phyloP scores from a whole-genome alignment of 2,113 vertebrate genomes.

The Fulmarus glacialis region DNA sequence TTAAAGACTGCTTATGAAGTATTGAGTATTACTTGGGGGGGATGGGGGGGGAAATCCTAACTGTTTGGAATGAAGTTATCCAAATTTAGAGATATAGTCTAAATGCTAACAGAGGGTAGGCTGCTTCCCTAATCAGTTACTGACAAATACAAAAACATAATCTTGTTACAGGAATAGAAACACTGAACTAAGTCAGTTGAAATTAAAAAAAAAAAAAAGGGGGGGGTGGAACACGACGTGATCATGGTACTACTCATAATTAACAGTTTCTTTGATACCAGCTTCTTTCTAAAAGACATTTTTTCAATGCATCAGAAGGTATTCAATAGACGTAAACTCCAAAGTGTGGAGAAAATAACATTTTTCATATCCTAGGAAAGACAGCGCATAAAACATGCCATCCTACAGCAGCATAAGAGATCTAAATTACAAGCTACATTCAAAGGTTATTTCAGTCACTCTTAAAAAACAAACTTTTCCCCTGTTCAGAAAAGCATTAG shows the following conservation, averaged over 20 bases:
- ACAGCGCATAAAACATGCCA: constrained; percentile 51
- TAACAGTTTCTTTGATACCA: neutral
- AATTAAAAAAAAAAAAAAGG: neutral
- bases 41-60: neutral
- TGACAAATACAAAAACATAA: neutral
- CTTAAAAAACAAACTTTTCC: neutral
- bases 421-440: neutral
- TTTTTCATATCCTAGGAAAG: neutral
- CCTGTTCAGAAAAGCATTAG: constrained; percentile 1
- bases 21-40: neutral
- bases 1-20: neutral
- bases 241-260: neutral
- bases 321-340: neutral
- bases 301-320: neutral
- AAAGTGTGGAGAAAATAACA: neutral
- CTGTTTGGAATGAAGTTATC: neutral
- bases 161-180: neutral
- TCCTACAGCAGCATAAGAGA: constrained; percentile 9
- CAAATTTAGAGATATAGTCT: neutral
- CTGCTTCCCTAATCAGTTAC: neutral
- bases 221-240: rapidly evolving
- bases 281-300: neutral
- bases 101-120: neutral
- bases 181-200: neutral
- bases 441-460: neutral